Conservation (phyloP, 2,113 vertebrate species). For the Pseudopodoces humilis region DNA sequence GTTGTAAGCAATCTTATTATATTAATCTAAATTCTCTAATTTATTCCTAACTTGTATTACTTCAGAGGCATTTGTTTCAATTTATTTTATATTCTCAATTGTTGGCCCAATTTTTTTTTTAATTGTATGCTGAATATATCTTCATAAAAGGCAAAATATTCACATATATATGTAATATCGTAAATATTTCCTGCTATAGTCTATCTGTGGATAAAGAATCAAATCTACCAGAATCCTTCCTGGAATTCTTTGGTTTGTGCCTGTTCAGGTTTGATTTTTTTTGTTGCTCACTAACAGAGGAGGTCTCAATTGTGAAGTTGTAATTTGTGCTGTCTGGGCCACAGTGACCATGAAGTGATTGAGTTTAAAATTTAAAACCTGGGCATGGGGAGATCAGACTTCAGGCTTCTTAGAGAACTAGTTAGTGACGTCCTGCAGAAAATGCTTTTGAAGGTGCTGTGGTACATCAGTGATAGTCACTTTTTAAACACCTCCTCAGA, state of each 20-base stretch:
- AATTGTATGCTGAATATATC: not conserved
- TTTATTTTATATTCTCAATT: not conserved
- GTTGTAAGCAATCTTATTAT: not conserved
- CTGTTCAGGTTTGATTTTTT: not conserved
- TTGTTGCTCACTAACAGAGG: not conserved
- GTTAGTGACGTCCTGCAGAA: not conserved
- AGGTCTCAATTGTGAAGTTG: not conserved
- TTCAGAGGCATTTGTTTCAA: not conserved
- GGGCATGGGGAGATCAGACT: not conserved
- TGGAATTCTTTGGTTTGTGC: not conserved
- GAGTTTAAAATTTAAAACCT: not conserved
- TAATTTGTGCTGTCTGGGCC: not conserved
- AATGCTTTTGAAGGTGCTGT: not conserved
- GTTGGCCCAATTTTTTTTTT: not conserved
- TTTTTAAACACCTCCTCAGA: not conserved
- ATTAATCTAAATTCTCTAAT: not conserved
- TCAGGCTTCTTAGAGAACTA: not conserved
- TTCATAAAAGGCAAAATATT: not conserved
- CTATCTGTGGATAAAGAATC: not conserved
- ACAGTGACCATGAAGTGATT: rapidly evolving
- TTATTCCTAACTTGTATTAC: not conserved
- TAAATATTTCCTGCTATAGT: not conserved
- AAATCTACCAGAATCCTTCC: not conserved
- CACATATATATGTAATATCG: not conserved
- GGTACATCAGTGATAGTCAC: not conserved